phyloP scores from a whole-genome alignment of 2,888 invertebrate species.

The Leucoma salicis region DNA sequence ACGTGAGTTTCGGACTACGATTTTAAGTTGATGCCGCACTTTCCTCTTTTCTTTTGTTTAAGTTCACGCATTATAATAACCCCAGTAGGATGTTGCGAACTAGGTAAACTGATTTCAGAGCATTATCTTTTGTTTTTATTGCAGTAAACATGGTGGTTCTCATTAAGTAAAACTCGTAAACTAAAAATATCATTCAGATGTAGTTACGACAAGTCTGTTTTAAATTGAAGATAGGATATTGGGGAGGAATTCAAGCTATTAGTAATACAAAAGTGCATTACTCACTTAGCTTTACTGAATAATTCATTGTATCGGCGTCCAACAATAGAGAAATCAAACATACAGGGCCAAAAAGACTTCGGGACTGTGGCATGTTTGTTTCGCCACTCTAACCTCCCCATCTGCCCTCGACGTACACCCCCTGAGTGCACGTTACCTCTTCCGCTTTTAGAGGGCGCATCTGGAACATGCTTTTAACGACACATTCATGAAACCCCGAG shows the following conservation, averaged over 20 bases:
- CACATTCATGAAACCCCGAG: conserved; percentile 42
- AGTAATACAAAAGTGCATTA: conserved; percentile 23
- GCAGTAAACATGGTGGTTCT: conserved; percentile 32
- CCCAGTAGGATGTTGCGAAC: conserved; percentile 55
- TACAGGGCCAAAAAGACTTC: conserved; percentile 36
- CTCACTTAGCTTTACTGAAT: conserved; percentile 35
- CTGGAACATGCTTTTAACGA: conserved; percentile 47
- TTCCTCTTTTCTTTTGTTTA: conserved; percentile 61
- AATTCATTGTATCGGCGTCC: conserved; percentile 39
- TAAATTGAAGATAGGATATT: conserved; percentile 13
- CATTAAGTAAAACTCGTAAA: conserved; percentile 29
- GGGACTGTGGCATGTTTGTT: conserved; percentile 55
- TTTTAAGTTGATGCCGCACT: conserved; percentile 59
- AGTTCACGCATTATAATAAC: conserved; percentile 64
- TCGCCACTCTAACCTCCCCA: conserved; percentile 38
- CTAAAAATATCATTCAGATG: conserved; percentile 22
- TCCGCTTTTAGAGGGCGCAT: conserved; percentile 47
- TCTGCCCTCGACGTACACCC: conserved; percentile 6
- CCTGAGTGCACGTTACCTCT: conserved; percentile 35
- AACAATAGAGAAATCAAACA: conserved; percentile 43
- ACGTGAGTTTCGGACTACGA: conserved; percentile 61
- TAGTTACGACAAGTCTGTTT: conserved; percentile 15
- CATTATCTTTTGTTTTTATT: conserved; percentile 42
- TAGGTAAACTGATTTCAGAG: conserved; percentile 52
- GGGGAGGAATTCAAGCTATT: conserved; percentile 12